Base-by-base conservation (phyloP, 1,140 invertebrate genomes). In the Sogatella furcifera region DNA sequence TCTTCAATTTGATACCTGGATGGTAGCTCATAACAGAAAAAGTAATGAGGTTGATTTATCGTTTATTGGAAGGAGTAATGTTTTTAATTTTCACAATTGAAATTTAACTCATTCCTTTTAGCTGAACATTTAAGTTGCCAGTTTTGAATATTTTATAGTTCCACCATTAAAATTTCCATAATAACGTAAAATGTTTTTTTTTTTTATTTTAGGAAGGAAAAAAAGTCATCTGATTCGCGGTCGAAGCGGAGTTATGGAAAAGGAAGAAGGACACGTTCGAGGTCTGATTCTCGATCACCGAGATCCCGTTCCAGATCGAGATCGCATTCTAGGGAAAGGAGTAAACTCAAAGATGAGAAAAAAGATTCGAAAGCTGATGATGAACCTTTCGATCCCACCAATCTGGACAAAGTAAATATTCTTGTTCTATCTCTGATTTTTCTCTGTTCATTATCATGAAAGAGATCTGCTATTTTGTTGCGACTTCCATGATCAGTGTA, bases 371-470 rank as follows among this genome's bases (percentile, higher is more conserved):
- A 75, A 19, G 78, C 34, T 63, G 74, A 75, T 42, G 77, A 80
- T 59, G 72, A 78, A 64, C 73, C 78, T 13, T 89, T 87, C 73
- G 84, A 88, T 70, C 82, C 83, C 42, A 82, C 84, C 41, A 83
- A 84, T 72, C 76, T 84, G 64, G 86, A 89, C 68, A 89, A 88
- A 77, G 84, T 85, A 70, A 70, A 54, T 61, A 52, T 15, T 14
- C 15, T 58, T 28, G 24, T 49, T 49, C 21, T 49, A 49, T 19
- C 6, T 22, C 17, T 19, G 10, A 8, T 38, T 38, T 6, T 28
- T 28, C 24, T 28, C 6, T 28, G 24, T 28, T 28, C 24, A 28
- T 6, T 4, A 6, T 6, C 24, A 4, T 28, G 2, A 28, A 28
- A 28, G 2, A 28, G 24, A 28, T 28, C 24, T 28, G 24, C 24